Evolutionary conservation across 53 echinoderm and acorn worm species (phyloP).

Genomic region (Paracentrotus lividus): DNA sequence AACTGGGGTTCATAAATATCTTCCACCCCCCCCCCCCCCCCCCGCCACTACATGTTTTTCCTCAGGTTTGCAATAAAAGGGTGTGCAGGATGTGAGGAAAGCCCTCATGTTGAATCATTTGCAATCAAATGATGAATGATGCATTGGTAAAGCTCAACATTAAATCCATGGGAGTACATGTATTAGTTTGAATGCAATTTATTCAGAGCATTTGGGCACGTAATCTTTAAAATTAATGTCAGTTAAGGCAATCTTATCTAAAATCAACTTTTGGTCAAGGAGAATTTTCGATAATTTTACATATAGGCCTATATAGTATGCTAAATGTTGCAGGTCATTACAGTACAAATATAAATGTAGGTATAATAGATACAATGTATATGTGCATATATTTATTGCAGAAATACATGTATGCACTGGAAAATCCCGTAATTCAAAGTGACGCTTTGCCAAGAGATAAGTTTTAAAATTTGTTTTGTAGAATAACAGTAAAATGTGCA

Average conservation of each 20-base stretch:
- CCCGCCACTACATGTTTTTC: neutral
- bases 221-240: neutral
- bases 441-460: too few relatives aligned
- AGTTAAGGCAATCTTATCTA: neutral
- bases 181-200: neutral
- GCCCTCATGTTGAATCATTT: neutral
- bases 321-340: too few relatives aligned
- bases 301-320: too few relatives aligned
- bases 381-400: too few relatives aligned
- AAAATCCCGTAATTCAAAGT: too few relatives aligned
- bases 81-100: neutral
- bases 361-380: too few relatives aligned
- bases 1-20: too few relatives aligned
- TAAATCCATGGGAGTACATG: neutral
- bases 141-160: neutral
- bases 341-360: too few relatives aligned
- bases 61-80: neutral
- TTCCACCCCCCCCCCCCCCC: neutral
- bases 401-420: too few relatives aligned
- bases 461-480: too few relatives aligned
- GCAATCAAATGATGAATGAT: neutral
- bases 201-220: neutral
- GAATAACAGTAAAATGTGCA: too few relatives aligned
- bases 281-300: neutral
- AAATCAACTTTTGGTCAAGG: neutral